Conservation (phyloP, 2,888 invertebrate species). For the Leistus spinibarbis region DNA sequence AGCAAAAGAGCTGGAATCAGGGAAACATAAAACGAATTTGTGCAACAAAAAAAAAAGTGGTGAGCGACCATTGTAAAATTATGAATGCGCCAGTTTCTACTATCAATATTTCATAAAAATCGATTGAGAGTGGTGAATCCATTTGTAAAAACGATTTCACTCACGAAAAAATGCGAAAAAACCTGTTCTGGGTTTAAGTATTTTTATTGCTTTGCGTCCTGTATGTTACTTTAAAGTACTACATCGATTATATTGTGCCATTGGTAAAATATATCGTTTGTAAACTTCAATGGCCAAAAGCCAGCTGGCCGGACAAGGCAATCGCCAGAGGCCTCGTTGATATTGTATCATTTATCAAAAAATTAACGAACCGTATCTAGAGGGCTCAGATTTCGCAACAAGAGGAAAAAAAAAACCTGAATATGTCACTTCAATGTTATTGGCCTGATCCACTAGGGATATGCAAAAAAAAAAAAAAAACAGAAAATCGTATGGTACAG, state of each 20-base stretch:
- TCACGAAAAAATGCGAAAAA: no score
- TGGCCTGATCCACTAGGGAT: conserved; percentile 14
- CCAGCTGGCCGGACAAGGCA: not conserved
- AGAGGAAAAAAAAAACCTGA: conserved; percentile 28
- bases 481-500: conserved; percentile 3
- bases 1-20: no score
- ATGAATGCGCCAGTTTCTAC: no score
- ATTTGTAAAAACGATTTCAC: no score
- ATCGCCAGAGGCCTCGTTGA: conserved; percentile 4
- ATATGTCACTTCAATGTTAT: conserved; percentile 19
- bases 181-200: no score
- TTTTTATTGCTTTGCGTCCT: no score
- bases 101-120: no score
- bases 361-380: conserved; percentile 30
- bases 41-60: no score
- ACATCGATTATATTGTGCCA: not conserved
- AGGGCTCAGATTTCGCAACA: conserved; percentile 22
- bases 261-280: not conserved
- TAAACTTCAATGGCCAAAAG: not conserved
- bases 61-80: no score
- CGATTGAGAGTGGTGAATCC: no score
- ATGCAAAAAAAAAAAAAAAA: conserved; percentile 8
- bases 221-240: not conserved
- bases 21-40: no score
- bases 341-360: conserved; percentile 35